A percentile compares a stretch with the other conserved stretches of the same genome.
Evolutionary conservation across 2,797 vertebrate species (phyloP).

Genomic region (Callimico goeldii): DNA sequence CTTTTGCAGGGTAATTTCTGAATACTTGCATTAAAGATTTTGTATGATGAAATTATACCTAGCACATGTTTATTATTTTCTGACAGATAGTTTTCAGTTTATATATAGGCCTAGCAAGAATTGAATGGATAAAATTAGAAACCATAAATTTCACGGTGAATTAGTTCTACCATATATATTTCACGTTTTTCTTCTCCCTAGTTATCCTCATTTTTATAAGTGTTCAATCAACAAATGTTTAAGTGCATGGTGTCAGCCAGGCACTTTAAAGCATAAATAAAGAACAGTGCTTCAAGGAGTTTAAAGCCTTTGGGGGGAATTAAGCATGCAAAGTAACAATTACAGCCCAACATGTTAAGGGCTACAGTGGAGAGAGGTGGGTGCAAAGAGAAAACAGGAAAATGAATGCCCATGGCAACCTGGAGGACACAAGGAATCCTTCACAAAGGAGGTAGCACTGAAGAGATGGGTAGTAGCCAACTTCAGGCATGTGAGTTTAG

Average conservation of each 20-base stretch:
- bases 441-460: background rate
- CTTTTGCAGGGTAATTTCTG: background rate
- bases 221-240: background rate
- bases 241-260: background rate
- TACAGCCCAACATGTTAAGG: background rate
- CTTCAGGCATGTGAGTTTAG: background rate
- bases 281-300: background rate
- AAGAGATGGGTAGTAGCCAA: too few relatives aligned
- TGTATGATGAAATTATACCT: background rate
- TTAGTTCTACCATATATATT: background rate
- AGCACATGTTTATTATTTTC: background rate
- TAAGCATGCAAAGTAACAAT: background rate
- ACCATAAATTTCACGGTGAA: background rate
- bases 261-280: background rate
- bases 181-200: background rate
- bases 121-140: background rate
- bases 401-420: background rate
- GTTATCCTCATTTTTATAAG: background rate
- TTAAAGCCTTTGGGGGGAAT: background rate
- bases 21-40: background rate
- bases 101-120: background rate
- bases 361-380: background rate
- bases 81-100: conserved; percentile 31
- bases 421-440: background rate
- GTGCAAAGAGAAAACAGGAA: background rate